These are phyloP conservation scores for Teleiodes luculella DNA, from an alignment of 2,888 invertebrate genomes.

Conservation along the genomic window DNA sequence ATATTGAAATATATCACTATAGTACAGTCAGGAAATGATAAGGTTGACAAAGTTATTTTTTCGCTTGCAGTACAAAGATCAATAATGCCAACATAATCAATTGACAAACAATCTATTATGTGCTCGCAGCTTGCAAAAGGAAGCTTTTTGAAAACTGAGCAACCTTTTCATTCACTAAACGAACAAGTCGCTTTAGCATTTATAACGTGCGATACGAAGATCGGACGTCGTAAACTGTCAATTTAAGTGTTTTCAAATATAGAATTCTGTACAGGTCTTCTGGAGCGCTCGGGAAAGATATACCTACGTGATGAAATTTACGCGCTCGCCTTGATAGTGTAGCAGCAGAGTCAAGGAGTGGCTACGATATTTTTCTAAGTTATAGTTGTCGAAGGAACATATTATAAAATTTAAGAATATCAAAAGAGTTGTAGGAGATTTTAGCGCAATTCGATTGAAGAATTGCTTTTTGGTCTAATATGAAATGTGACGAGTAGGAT, in stretches of 20 bases:
- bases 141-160: too few species aligned
- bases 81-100: too few species aligned
- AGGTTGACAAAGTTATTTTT: too few species aligned
- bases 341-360: not conserved
- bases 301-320: conserved; percentile 7
- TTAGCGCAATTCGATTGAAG: not conserved
- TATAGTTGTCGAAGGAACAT: not conserved
- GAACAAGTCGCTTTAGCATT: not conserved
- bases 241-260: conserved; percentile 5
- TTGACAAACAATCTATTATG: too few species aligned
- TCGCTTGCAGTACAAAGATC: too few species aligned
- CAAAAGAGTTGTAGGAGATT: too few species aligned
- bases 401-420: too few species aligned
- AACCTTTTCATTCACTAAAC: too few species aligned
- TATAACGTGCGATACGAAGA: not conserved
- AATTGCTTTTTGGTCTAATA: too few species aligned
- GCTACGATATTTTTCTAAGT: not conserved
- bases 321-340: conserved; percentile 1
- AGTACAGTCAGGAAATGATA: too few species aligned
- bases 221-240: not conserved
- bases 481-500: too few species aligned
- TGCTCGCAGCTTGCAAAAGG: too few species aligned
- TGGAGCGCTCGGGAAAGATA: not conserved
- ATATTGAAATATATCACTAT: not conserved
- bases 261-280: not conserved